Conservation (phyloP, 2,888 invertebrate species). For the Pedicia rivosa region DNA sequence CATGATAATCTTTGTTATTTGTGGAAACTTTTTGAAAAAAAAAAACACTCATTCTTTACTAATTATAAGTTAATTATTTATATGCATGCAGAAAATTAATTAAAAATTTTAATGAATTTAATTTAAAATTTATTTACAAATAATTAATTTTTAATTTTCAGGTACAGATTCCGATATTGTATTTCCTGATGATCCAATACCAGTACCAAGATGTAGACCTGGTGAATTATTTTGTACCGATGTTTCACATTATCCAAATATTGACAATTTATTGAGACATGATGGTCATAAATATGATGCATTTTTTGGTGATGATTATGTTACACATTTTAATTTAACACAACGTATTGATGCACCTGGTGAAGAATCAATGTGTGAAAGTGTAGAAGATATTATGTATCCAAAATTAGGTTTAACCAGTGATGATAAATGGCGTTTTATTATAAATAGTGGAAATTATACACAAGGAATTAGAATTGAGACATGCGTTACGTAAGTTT, state of each 20-base stretch:
- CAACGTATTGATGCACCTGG: slow-evolving; percentile 31
- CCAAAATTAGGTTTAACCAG: slow-evolving; percentile 44
- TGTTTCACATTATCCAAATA: slow-evolving; percentile 30
- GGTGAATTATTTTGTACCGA: slow-evolving; percentile 31
- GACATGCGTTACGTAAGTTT: slow-evolving; percentile 42
- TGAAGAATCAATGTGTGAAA: slow-evolving; percentile 32
- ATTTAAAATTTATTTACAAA: no score
- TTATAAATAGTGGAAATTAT: slow-evolving; percentile 48
- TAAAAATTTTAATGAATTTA: no score
- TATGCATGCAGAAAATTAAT: no score
- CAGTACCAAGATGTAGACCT: slow-evolving; percentile 12
- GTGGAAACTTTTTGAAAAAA: no score
- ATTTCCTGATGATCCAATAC: slow-evolving; percentile 13
- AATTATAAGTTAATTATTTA: no score
- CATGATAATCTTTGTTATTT: no score
- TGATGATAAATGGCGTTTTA: slow-evolving; percentile 47
- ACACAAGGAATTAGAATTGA: slow-evolving; percentile 60
- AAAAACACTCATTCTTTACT: no score
- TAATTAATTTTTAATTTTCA: not conserved
- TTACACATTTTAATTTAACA: slow-evolving; percentile 30
- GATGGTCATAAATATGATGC: slow-evolving; percentile 18
- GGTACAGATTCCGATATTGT: slow-evolving; percentile 11
- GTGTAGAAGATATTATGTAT: slow-evolving; percentile 32
- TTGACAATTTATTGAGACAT: slow-evolving; percentile 17
- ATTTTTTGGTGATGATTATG: slow-evolving; percentile 24